Percentiles rank a stretch among this genome's conserved stretches.
Evolutionary conservation across 1,140 invertebrate genomes (phyloP).

Genomic region (Battus philenor): DNA sequence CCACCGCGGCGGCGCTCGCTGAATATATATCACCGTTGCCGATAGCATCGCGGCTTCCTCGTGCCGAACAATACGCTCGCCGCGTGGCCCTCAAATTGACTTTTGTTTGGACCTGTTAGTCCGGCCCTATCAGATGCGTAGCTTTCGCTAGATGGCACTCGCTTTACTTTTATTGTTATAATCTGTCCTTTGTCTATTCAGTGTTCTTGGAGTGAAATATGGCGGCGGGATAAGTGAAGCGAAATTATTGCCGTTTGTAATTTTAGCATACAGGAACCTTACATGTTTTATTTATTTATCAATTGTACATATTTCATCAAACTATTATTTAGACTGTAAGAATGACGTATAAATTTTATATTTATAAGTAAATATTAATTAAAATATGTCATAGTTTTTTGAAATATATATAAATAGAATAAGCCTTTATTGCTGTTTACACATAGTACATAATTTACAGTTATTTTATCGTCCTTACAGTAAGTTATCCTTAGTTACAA

Average conservation of each 20-base stretch:
- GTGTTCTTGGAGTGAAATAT: neutral
- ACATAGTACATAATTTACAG: no score
- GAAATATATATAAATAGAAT: no score
- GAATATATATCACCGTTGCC: conserved; percentile 21
- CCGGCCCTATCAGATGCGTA: conserved; percentile 10
- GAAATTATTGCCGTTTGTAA: neutral
- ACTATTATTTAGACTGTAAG: no score
- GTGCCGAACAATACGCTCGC: conserved; percentile 21
- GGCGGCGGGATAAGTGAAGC: neutral
- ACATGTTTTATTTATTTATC: no score
- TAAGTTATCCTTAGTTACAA: no score
- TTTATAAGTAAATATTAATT: no score
- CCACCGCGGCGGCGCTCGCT: conserved; percentile 20
- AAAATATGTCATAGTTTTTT: no score
- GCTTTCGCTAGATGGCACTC: conserved; percentile 8
- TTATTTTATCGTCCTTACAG: no score
- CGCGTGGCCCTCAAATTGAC: conserved; percentile 24
- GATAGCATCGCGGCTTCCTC: conserved; percentile 22
- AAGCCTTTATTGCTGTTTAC: no score
- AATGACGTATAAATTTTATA: no score
- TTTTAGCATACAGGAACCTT: no score
- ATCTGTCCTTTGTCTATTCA: conserved; percentile 13
- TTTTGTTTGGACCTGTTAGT: conserved; percentile 24
- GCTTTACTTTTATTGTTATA: conserved; percentile 20
- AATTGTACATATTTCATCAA: no score